Evolutionary conservation across 2,113 vertebrate species (phyloP), one percentile per base, ranked within the genome.

Genomic region (Tachycineta bicolor): DNA sequence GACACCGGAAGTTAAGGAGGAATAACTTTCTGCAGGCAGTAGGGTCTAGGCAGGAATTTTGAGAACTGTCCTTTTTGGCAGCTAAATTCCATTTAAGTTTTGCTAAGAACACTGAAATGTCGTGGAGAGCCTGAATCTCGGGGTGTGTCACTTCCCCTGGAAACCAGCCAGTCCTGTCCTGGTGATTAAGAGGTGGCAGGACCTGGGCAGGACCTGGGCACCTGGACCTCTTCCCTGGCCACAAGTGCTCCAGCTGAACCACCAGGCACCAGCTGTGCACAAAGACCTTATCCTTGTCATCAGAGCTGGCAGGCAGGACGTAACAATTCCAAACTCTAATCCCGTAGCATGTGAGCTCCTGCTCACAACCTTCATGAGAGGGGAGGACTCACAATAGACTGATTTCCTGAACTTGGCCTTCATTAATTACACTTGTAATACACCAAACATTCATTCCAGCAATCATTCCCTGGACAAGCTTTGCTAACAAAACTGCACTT

Each of bases 191-290:
- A 53, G 26, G 21, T n/a, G 43, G 11, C n/a, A 90, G 50, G 59
- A 28, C 0, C 1, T 0, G 6, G 43, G 11, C n/a, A 90, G 50
- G 59, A 28, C 0, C 1, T 0, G 6, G 21, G 39, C 14, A 23
- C 37, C 37, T 37, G 18, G 28, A 83, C 17, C 2, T 37, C 37
- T 62, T n/a, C 29, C 49, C 28, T 26, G 39, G 15, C 21, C 56
- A 37, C 0, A 0, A 24, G 31, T 24, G 28, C 15, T 53, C 6
- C 6, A 20, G 55, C 46, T 58, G 44, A 71, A 46, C 37, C 88
- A 80, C 24, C 65, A 37, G 29, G 13, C 22, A 65, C 62, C 44
- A 80, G 21, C 46, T 90, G 65, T 29, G 47, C 3, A 3, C n/a
- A 41, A 6, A 67, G 26, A 25, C 24, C 67, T 78, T 10, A 17